Conservation (phyloP, 2,888 invertebrate genomes). For the Elaeidobius kamerunicus region DNA sequence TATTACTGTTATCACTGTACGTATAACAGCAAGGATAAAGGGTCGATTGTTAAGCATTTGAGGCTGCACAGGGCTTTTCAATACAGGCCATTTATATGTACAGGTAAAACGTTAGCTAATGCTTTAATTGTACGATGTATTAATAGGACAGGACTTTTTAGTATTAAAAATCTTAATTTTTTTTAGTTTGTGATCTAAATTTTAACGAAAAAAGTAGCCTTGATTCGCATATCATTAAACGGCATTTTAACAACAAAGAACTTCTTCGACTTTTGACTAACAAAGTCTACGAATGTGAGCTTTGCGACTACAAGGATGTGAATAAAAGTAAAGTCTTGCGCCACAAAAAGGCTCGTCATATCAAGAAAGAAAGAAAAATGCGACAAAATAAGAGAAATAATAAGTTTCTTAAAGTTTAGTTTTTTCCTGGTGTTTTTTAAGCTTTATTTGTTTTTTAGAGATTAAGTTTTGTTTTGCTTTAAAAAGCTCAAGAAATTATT, state of each 20-base stretch:
- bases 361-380: conserved; percentile 5
- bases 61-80: conserved; percentile 5
- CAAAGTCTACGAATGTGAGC: conserved; percentile 11
- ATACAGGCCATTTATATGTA: conserved; percentile 7
- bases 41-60: conserved; percentile 16
- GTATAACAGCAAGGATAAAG: conserved; percentile 12
- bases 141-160: too few relatives aligned
- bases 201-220: conserved; percentile 23
- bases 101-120: too few relatives aligned
- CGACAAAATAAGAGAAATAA: too few relatives aligned
- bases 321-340: conserved; percentile 16
- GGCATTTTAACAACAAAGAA: conserved; percentile 6
- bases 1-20: conserved; percentile 17
- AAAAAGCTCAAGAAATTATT: too few relatives aligned
- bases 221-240: conserved; percentile 19
- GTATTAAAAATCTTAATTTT: not conserved
- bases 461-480: too few relatives aligned
- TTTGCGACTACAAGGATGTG: conserved; percentile 17
- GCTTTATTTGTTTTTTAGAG: too few relatives aligned
- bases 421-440: too few relatives aligned
- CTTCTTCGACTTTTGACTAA: conserved; percentile 7
- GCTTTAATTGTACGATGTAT: too few relatives aligned
- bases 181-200: conserved; percentile 13
- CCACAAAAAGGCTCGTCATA: conserved; percentile 11
- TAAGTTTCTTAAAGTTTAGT: too few relatives aligned